Evolutionary conservation across 92 coral and sea anemone genomes (phyloP), one percentile per base, ranked within the genome.

Genomic region (Epizoanthus illoricatus): DNA sequence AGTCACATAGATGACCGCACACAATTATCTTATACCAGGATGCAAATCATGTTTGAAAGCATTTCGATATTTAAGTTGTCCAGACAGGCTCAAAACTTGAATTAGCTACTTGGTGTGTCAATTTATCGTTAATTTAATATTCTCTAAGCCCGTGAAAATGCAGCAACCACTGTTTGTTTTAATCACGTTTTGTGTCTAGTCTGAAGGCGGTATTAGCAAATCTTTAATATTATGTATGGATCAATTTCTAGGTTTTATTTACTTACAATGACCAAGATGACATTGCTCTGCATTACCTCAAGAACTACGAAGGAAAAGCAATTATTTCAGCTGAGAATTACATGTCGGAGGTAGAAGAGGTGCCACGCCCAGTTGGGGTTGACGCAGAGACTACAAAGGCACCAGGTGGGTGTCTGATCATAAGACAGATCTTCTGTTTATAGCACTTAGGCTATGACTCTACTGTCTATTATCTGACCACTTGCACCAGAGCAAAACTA

Each of bases 261-360:
- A 92, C 98, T 0, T 93, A 91, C 54, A 94, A 96, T 79, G 99
- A 96, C 39, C 97, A 96, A 88, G 99, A 96, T 81, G 99, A 96
- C 54, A 86, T 96, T 41, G 92, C 93, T 4, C 73, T 96, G 52
- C 98, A 96, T 61, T 92, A 96, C 65, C 89, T 96, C 20, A 88
- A 85, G 84, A 91, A 86, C 57, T 96, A 78, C 76, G 94, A 94
- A 33, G 92, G 87, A 60, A 96, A 94, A 74, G 73, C 83, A 5
- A 85, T 96, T 68, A 91, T 94, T 58, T 92, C 99, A 36, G 99
- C 98, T 7, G 99, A 96, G 82, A 93, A 94, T 76, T 93, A 86
- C 86, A 86, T 96, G 79, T 85, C 99, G 49, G 92, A 87, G 83
- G 91, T 86, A 4, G 90, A 89, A 69, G 99, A 94, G 20, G 59